Conservation (phyloP, 2,797 vertebrate species). For the Enteromius trimaculatus region DNA sequence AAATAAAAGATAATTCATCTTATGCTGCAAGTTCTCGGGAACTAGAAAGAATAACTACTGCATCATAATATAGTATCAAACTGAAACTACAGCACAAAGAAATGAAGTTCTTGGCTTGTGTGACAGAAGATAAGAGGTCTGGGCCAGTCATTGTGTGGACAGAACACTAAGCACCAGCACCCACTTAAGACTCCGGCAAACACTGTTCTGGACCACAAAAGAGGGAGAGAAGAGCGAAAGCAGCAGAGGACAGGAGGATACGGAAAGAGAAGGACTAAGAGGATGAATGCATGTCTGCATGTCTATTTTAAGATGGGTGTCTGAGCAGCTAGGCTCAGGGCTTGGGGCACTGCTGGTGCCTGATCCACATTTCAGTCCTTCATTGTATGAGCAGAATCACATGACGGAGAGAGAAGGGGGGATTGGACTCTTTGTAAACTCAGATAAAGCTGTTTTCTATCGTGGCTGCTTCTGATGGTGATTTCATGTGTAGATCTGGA, state of each 20-base stretch:
- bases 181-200: conserved; percentile 31
- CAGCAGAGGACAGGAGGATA: conserved; percentile 4
- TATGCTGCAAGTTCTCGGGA: not conserved
- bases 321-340: conserved; percentile 35
- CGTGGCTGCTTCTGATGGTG: not conserved
- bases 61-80: not conserved
- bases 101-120: conserved; percentile 24
- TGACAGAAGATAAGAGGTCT: conserved; percentile 31
- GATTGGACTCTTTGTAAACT: conserved; percentile 20
- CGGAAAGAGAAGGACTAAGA: not conserved
- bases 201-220: conserved; percentile 36
- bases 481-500: conserved; percentile 16
- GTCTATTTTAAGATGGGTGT: conserved; percentile 54
- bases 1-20: not conserved
- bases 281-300: conserved; percentile 38
- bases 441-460: conserved; percentile 7
- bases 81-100: not conserved
- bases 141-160: conserved; percentile 18
- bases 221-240: conserved; percentile 2
- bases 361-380: conserved; percentile 45
- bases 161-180: conserved; percentile 29
- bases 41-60: not conserved
- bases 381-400: conserved; percentile 24
- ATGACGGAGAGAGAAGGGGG: conserved; percentile 27
- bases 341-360: conserved; percentile 44